Evolutionary conservation across 2,797 vertebrate genomes (phyloP).

Genomic region (Coregonus suidteri): DNA sequence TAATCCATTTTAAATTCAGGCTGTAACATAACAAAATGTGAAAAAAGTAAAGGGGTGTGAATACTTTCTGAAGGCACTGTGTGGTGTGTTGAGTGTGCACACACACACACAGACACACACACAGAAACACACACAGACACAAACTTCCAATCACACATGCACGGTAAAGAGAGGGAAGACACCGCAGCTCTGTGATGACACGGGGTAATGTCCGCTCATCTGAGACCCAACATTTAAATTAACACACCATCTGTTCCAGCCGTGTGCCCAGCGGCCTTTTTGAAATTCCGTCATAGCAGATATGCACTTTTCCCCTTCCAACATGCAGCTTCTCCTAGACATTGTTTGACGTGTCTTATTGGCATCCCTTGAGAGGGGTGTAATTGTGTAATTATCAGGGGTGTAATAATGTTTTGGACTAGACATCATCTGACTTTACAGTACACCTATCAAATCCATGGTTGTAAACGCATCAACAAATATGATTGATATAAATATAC

Average conservation of each 20-base stretch:
- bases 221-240: slow-evolving; percentile 66
- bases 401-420: no score
- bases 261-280: slow-evolving; percentile 59
- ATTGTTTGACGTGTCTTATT: slow-evolving; percentile 29
- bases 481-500: slow-evolving; percentile 5
- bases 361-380: slow-evolving; percentile 6
- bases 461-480: not conserved
- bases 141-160: not conserved
- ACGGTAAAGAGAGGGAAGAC: not conserved
- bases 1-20: no score
- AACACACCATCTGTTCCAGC: slow-evolving; percentile 70
- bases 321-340: slow-evolving; percentile 29
- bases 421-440: not conserved
- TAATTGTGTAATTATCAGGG: not conserved
- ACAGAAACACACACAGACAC: not conserved
- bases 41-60: no score
- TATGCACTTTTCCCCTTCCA: slow-evolving; percentile 33
- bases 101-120: not conserved
- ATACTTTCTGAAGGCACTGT: no score
- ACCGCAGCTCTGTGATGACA: slow-evolving; percentile 57
- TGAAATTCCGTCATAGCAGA: slow-evolving; percentile 48
- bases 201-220: slow-evolving; percentile 60
- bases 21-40: no score
- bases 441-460: not conserved
- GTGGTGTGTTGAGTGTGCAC: not conserved